A percentile compares a stretch with the other conserved stretches of the same genome.
Conservation (phyloP, 2,113 vertebrate genomes). For the Casuarius casuarius region DNA sequence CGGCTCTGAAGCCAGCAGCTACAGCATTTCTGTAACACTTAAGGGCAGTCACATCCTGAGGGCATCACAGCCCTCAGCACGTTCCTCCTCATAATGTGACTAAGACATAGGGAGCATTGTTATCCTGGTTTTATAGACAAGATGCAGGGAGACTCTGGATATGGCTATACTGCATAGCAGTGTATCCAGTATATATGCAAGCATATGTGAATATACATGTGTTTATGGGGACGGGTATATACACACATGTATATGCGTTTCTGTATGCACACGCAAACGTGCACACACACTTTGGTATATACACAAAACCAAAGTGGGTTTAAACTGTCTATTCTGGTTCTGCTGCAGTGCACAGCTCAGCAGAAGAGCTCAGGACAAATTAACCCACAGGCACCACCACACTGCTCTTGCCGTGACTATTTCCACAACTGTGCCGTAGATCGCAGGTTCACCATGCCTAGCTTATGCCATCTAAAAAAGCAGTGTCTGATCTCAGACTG, state of each 20-base stretch:
- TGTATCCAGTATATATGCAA: not conserved
- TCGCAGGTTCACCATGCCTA: not conserved
- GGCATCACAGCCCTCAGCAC: not conserved
- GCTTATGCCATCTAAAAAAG: not conserved
- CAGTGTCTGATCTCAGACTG: not conserved
- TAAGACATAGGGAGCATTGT: not conserved
- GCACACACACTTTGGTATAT: accelerated
- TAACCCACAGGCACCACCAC: no score
- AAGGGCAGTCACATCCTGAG: not conserved
- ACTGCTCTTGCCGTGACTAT: not conserved
- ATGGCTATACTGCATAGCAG: not conserved
- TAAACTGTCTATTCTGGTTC: not conserved
- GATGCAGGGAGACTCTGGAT: not conserved
- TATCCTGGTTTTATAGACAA: not conserved
- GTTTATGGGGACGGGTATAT: not conserved
- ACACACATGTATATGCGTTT: not conserved
- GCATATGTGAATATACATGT: accelerated
- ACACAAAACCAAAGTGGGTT: not conserved
- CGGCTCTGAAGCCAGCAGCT: not conserved
- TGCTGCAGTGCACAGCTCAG: not conserved
- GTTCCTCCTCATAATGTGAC: accelerated
- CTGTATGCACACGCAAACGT: accelerated
- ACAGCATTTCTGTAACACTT: not conserved
- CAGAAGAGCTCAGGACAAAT: not conserved
- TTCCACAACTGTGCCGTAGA: not conserved